Conservation (phyloP, 2,888 invertebrate species). For the Lacanobia wlatinum region DNA sequence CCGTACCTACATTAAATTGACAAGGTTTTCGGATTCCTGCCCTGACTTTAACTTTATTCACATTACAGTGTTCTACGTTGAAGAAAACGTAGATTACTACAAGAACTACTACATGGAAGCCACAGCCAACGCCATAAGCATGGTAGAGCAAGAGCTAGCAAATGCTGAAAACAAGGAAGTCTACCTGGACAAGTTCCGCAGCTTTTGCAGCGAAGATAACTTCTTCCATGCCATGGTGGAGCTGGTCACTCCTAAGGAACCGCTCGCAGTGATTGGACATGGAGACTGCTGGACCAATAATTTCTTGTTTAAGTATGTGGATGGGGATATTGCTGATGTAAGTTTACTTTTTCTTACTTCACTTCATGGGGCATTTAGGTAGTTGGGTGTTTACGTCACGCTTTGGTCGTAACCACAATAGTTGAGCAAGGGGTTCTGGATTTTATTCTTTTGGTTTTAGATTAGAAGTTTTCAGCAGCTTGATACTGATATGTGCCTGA, state of each 20-base stretch:
- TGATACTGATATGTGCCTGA: no score
- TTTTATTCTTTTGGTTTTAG: no score
- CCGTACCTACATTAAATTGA: background rate
- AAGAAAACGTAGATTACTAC: conserved; percentile 93
- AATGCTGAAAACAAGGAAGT: conserved; percentile 83
- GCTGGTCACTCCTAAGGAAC: conserved; percentile 91
- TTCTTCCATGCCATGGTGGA: conserved; percentile 93
- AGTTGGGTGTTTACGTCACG: no score
- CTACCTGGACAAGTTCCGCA: conserved; percentile 91
- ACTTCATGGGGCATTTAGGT: no score
- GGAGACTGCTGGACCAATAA: conserved; percentile 95
- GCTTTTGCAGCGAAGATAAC: conserved; percentile 91
- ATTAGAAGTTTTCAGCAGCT: no score
- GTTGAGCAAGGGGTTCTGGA: no score
- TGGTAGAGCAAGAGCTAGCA: conserved; percentile 90
- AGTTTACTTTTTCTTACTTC: conserved; percentile 21
- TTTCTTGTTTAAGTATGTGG: conserved; percentile 91
- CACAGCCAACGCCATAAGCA: conserved; percentile 92
- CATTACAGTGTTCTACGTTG: conserved; percentile 90
- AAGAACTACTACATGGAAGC: conserved; percentile 92
- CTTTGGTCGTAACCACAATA: no score
- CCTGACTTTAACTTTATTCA: background rate
- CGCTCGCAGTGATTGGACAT: conserved; percentile 93
- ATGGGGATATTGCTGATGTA: conserved; percentile 90
- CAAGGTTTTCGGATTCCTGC: background rate